Evolutionary conservation across 2,113 vertebrate genomes (phyloP).

Genomic region (Symphodus melops): DNA sequence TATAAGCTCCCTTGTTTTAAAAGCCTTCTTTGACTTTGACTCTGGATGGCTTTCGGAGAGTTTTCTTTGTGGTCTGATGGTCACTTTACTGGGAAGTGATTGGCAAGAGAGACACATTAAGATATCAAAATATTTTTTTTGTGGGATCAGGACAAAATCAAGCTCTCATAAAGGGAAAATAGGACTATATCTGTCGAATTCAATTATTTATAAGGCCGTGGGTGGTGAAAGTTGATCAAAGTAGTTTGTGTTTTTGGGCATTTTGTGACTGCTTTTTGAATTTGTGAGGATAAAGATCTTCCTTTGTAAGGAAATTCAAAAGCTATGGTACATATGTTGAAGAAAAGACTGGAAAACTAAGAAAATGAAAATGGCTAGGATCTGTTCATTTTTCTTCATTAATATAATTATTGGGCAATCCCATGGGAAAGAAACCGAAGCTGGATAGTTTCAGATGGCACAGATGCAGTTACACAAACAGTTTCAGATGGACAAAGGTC

Average conservation of each 20-base stretch:
- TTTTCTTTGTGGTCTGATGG: constrained; percentile 50
- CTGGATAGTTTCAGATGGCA: not conserved
- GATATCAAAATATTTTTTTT: constrained; percentile 21
- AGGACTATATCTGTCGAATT: not conserved
- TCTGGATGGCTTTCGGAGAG: constrained; percentile 5
- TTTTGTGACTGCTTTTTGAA: too few relatives aligned
- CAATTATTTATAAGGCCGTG: not conserved
- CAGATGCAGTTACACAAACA: constrained; percentile 16
- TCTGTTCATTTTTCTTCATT: not conserved
- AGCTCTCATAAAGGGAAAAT: too few relatives aligned
- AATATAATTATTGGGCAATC: not conserved
- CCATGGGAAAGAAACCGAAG: not conserved
- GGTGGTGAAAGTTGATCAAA: not conserved
- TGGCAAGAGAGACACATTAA: not conserved
- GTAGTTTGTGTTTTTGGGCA: not conserved
- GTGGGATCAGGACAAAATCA: not conserved
- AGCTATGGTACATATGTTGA: not conserved
- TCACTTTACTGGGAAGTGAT: constrained; percentile 19
- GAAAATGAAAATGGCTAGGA: not conserved
- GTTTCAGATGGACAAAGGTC: constrained; percentile 7
- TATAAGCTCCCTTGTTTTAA: constrained; percentile 61
- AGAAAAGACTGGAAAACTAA: not conserved
- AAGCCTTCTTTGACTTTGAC: constrained; percentile 32
- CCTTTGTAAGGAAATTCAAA: not conserved
- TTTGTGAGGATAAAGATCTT: too few relatives aligned